A percentile compares a stretch with the other conserved stretches of the same genome.
Conservation (phyloP, 2,797 vertebrate genomes). For the Girardinus metallicus region DNA sequence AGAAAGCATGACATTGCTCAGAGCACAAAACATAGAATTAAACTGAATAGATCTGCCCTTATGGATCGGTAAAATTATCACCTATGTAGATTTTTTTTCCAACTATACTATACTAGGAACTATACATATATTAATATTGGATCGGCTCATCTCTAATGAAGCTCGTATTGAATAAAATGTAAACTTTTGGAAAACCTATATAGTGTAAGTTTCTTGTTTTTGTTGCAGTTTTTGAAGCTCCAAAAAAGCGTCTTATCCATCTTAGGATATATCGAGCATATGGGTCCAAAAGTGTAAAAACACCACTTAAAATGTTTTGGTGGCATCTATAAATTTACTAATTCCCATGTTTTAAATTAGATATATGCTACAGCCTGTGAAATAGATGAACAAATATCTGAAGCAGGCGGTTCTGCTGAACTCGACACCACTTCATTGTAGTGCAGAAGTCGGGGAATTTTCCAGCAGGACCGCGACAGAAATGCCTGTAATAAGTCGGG, state of each 20-base stretch:
- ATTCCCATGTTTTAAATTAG: slow-evolving; percentile 11
- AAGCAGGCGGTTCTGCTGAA: background rate
- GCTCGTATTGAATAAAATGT: background rate
- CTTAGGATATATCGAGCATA: background rate
- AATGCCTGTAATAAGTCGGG: slow-evolving; percentile 23
- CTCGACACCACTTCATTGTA: slow-evolving; percentile 14
- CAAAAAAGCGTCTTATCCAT: background rate
- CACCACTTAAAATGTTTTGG: background rate
- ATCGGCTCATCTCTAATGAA: background rate
- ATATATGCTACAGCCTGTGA: background rate
- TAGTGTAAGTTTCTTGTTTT: background rate
- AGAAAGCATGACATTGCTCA: too few relatives aligned
- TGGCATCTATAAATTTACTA: background rate
- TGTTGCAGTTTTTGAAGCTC: background rate
- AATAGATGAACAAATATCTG: slow-evolving; percentile 3
- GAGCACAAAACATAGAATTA: too few relatives aligned
- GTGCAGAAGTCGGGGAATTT: slow-evolving; percentile 30
- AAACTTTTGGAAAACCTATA: background rate
- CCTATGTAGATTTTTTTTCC: too few relatives aligned
- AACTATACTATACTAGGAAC: too few relatives aligned
- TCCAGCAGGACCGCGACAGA: slow-evolving; percentile 16
- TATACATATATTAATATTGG: too few relatives aligned
- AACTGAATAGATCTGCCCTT: too few relatives aligned
- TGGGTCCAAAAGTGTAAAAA: background rate
- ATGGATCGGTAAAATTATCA: too few relatives aligned